Percentiles rank a stretch among this genome's conserved stretches.
Evolutionary conservation across 2,797 vertebrate species (phyloP).

Genomic region (Mormyrus proboscirostris): DNA sequence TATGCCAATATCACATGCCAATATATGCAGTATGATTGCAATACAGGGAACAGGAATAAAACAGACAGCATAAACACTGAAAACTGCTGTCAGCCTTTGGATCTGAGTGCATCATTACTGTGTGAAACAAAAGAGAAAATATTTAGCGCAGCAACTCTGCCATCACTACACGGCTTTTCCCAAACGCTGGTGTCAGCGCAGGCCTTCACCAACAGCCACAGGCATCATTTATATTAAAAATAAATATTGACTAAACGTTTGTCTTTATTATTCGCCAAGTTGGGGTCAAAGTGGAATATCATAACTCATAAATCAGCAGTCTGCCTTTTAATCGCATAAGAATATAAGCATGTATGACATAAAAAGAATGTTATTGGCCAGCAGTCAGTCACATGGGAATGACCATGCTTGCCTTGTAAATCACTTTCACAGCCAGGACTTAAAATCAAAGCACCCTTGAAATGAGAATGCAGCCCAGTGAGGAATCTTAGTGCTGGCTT

Average conservation of each 20-base stretch:
- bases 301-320: conserved; percentile 2
- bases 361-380: not conserved
- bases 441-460: not conserved
- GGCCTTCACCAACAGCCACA: not conserved
- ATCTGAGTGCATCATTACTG: not conserved
- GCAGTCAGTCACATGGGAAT: not conserved
- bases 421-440: conserved; percentile 4
- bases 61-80: not conserved
- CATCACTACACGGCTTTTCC: not conserved
- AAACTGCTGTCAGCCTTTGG: not conserved
- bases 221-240: not conserved
- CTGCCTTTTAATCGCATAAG: not conserved
- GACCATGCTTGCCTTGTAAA: not conserved
- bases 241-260: not conserved
- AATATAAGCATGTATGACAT: conserved; percentile 12
- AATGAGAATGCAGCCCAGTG: not conserved
- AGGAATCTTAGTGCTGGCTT: not conserved
- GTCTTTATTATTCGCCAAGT: conserved; percentile 3
- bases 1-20: not conserved
- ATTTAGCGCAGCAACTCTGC: not conserved
- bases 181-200: not conserved
- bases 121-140: not conserved
- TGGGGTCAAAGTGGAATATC: not conserved
- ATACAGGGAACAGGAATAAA: not conserved
- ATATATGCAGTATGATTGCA: not conserved